Evolutionary conservation across 2,888 invertebrate species (phyloP), one percentile per base, ranked within the genome.

Genomic region (Lochmaea capreae): DNA sequence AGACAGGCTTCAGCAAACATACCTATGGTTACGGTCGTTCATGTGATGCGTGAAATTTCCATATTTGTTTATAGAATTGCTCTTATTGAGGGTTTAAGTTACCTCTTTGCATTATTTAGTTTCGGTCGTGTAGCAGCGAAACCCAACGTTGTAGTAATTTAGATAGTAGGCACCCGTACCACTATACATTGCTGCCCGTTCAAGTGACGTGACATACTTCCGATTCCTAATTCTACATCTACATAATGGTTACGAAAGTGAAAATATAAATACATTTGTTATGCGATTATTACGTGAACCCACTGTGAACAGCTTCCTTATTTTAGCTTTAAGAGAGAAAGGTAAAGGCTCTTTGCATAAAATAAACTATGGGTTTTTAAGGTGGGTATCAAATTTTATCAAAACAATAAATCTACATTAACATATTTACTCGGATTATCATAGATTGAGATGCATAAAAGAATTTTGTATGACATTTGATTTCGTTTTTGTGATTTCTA

Each of bases 231-330:
- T 75, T 71, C 74, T 65, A 73, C 62, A 66, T 49, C 6, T 33
- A 33, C 11, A 46, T 69, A 73, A 67, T 58, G 33, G 72, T 63
- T 63, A 75, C 68, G 70, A 77, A 77, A 77, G 77, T 77, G 77
- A 77, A 77, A 77, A 72, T 70, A 54, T 71, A 52, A 54, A 66
- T 73, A 63, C 66, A 46, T 71, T 73, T 67, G 71, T 75, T 77
- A 75, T 75, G 75, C 71, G 73, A 74, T 18, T 67, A 67, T 71
- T 74, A 74, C 67, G 62, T 67, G 22, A 67, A 43, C 22, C 16
- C 42, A 18, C 58, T 43, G 2, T 39, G 49, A 33, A 65, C 65
- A 69, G 63, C 71, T 71, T 71, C 65, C 71, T 71, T 58, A 42
- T 71, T 58, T 57, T 42, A 71, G 46, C 43, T 65, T 65, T 18